Evolutionary conservation across 2,888 invertebrate species (phyloP).

Genomic region (Monochamus alternatus): DNA sequence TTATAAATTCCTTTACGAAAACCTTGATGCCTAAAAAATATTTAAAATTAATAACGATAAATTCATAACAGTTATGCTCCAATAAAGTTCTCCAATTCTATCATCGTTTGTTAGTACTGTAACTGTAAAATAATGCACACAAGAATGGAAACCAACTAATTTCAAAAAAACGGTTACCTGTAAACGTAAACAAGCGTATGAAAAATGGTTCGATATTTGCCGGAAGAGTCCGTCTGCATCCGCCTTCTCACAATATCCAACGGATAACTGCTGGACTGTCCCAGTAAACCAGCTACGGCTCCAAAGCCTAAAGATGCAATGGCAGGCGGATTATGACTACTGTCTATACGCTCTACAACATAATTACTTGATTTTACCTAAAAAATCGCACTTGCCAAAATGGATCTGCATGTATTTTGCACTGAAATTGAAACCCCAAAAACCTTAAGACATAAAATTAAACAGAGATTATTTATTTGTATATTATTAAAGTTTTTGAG

Average conservation of each 20-base stretch:
- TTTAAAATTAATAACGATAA: neutral
- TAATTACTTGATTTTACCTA: conserved; percentile 34
- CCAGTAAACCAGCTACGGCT: conserved; percentile 92
- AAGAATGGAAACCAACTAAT: too few species aligned
- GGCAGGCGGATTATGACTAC: conserved; percentile 66
- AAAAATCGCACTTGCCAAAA: conserved; percentile 25
- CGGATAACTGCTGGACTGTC: conserved; percentile 97
- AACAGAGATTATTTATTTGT: too few species aligned
- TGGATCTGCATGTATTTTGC: neutral
- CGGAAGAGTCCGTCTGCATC: conserved; percentile 76
- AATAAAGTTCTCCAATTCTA: too few species aligned
- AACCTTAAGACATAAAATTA: neutral
- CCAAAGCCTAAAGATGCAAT: conserved; percentile 85
- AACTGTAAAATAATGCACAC: too few species aligned
- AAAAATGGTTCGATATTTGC: conserved; percentile 77
- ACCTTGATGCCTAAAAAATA: neutral
- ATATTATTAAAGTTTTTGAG: too few species aligned
- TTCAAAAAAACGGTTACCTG: conserved; percentile 70
- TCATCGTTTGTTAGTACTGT: too few species aligned
- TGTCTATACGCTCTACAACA: conserved; percentile 60
- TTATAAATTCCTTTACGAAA: neutral
- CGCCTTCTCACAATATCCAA: conserved; percentile 88
- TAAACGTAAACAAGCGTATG: conserved; percentile 82
- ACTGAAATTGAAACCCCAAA: conserved; percentile 1
- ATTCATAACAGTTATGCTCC: too few species aligned